These are phyloP conservation scores for Poeciliopsis gracilis DNA, from an alignment of 2,797 vertebrate genomes.

Conservation along the genomic window DNA sequence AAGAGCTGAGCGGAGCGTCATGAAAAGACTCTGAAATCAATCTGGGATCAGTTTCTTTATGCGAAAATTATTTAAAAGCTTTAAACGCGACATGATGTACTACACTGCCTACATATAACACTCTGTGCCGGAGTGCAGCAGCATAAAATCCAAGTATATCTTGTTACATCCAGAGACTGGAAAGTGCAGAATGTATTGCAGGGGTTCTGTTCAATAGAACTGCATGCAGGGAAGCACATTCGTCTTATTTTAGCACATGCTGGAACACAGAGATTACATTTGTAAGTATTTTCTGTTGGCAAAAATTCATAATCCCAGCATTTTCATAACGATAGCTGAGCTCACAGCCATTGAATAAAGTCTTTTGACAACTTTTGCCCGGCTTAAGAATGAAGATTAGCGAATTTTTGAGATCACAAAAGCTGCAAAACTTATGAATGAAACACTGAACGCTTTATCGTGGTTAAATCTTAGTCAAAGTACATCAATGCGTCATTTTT, in stretches of 20 bases:
- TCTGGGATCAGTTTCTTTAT: conserved; percentile 40
- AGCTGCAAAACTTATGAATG: background rate
- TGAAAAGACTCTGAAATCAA: conserved; percentile 41
- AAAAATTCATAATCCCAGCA: background rate
- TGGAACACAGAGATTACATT: background rate
- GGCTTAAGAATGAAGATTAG: background rate
- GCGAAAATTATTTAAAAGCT: conserved; percentile 49
- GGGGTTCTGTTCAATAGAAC: conserved; percentile 45
- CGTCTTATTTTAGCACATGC: conserved; percentile 41
- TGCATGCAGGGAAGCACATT: conserved; percentile 27
- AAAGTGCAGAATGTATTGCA: conserved; percentile 41
- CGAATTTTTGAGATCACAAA: background rate
- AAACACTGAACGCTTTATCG: background rate
- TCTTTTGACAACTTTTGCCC: background rate
- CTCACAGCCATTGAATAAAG: conserved; percentile 7
- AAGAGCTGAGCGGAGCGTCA: conserved; percentile 36
- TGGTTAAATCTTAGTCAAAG: background rate
- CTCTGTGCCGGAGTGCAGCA: conserved; percentile 34
- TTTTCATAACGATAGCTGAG: conserved; percentile 8
- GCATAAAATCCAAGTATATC: conserved; percentile 30
- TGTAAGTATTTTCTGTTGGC: background rate
- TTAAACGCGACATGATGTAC: conserved; percentile 28
- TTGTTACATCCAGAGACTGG: conserved; percentile 35
- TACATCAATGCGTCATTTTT: background rate
- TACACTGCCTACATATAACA: conserved; percentile 18